Evolutionary conservation across 2,888 invertebrate genomes (phyloP).

Genomic region (Dolichopus griseipennis): DNA sequence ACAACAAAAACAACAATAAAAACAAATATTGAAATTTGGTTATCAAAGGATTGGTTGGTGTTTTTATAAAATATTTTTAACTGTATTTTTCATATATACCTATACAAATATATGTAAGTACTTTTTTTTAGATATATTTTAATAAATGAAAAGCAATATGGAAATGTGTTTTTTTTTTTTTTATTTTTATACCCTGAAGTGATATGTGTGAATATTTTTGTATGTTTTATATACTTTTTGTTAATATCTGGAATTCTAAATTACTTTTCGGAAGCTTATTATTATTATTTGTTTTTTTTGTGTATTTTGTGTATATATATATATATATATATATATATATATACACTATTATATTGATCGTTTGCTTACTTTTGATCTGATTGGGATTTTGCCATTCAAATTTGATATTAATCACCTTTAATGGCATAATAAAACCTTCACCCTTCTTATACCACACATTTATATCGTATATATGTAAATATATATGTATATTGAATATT

Average conservation of each 20-base stretch:
- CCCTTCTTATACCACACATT: not conserved
- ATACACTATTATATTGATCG: not conserved
- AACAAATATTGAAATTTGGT: no score
- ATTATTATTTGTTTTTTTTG: not conserved
- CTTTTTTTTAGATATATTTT: not conserved
- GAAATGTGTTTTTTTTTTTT: not conserved
- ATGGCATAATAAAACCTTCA: not conserved
- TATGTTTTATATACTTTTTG: not conserved
- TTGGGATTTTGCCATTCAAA: not conserved
- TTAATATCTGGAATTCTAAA: not conserved
- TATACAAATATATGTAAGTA: not conserved
- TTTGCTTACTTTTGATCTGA: slow-evolving; percentile 4
- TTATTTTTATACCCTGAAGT: not conserved
- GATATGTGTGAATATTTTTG: not conserved
- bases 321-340: not conserved
- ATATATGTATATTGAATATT: no score
- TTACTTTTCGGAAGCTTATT: not conserved
- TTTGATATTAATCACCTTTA: slow-evolving; percentile 6
- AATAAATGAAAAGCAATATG: not conserved
- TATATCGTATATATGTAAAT: no score
- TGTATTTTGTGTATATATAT: no score
- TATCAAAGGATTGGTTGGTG: no score
- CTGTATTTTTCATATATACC: not conserved
- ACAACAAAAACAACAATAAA: no score
- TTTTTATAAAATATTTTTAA: not conserved